Base-by-base conservation (phyloP, 2,797 vertebrate genomes). In the Enteromius argenteus region DNA sequence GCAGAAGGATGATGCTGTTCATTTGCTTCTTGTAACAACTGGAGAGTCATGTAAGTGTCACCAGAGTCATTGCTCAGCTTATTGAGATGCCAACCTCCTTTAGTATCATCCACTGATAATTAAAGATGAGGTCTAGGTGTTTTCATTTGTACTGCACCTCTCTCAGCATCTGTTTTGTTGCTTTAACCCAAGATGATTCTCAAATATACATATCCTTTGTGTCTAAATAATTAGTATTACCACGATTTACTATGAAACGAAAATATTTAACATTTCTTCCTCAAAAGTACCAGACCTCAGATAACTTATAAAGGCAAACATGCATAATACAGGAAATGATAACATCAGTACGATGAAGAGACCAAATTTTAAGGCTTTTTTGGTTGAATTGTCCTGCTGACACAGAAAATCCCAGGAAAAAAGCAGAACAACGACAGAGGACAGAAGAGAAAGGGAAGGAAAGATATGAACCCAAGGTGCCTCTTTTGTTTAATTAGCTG, bases 401-500 rank as follows among this genome's bases (percentile, higher is more conserved):
- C 53, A 66, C n/a, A 53, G 35, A 66, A 67, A 56, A 23, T 46
- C 30, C 42, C 6, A 35, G 17, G 19, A 32, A 46, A 5, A 44
- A 23, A 15, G 4, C 37, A 8, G 23, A 72, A 64, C 27, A 37
- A 32, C 0, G 5, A 75, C 3, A 64, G 42, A 74, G 44, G 37
- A 71, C 79, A 60, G 42, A 64, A 3, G 69, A 81, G 21, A 74
- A 69, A 30, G 10, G 60, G 21, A 89, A 83, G 85, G 49, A 76
- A 32, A 4, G 51, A 79, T 23, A 64, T 17, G 37, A 58, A 74
- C 30, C 68, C 85, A 93, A 94, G 93, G 93, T 94, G 94, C 91
- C 92, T 94, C 74, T 93, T 93, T 88, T 88, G 90, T 94, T 94
- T 94, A 94, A 94, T 95, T 93, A 94, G 92, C 67, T 71, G 85